phyloP scores from a whole-genome alignment of 2,888 invertebrate species.

The Digitonthophagus gazella region DNA sequence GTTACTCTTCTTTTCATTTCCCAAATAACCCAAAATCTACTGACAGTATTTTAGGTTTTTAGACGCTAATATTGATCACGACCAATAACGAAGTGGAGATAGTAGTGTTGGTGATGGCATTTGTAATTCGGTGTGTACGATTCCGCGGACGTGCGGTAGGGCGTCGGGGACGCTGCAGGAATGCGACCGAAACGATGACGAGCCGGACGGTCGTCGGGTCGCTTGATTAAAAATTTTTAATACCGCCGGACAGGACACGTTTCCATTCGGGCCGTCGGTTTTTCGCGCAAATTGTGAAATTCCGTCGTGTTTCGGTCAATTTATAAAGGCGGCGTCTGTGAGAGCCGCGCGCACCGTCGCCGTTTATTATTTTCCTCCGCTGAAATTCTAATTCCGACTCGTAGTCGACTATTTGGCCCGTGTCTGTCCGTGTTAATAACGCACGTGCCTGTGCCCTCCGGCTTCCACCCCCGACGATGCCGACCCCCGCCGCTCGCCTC shows the following conservation, averaged over 20 bases:
- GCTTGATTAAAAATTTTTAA: conserved; percentile 30
- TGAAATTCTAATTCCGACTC: conserved; percentile 22
- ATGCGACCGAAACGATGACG: conserved; percentile 14
- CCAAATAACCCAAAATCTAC: too few species aligned
- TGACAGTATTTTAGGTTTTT: too few species aligned
- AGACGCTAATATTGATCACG: too few species aligned
- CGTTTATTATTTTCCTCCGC: conserved; percentile 21
- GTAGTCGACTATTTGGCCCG: not conserved
- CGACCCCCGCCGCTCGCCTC: not conserved
- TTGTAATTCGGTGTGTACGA: not conserved
- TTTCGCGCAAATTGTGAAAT: conserved; percentile 31
- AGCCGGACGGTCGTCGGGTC: not conserved
- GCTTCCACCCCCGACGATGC: not conserved
- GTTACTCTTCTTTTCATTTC: not conserved
- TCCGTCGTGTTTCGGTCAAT: conserved; percentile 29
- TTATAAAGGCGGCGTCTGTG: conserved; percentile 22
- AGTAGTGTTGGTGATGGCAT: not conserved
- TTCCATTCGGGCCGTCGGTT: conserved; percentile 9
- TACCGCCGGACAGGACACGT: conserved; percentile 17
- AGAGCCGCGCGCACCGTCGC: not conserved
- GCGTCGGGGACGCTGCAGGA: not conserved
- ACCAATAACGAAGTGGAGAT: too few species aligned
- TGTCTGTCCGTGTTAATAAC: not conserved
- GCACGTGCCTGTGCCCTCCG: not conserved
- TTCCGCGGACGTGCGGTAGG: not conserved